Percentiles rank a stretch among this genome's conserved stretches.
phyloP scores from a whole-genome alignment of 1,140 invertebrate genomes.

The Saccostrea echinata region DNA sequence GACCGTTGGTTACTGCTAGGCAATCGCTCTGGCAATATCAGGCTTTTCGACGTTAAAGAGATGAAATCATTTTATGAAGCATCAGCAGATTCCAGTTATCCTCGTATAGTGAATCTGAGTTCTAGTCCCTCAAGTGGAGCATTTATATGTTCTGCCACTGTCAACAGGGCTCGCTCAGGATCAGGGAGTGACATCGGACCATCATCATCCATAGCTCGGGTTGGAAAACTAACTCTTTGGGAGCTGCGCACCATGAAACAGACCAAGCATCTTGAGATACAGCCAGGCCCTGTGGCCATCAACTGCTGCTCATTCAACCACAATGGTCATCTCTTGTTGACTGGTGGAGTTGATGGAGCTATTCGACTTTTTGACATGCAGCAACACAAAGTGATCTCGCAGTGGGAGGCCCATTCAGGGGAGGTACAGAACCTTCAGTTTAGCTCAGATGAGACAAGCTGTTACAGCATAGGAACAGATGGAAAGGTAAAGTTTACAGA shows the following conservation, averaged over 20 bases:
- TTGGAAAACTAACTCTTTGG: constrained; percentile 82
- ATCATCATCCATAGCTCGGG: constrained; percentile 62
- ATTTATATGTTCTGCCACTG: constrained; percentile 84
- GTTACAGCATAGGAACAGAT: constrained; percentile 83
- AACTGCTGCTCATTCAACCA: constrained; percentile 85
- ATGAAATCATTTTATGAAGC: constrained; percentile 85
- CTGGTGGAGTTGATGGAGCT: constrained; percentile 84
- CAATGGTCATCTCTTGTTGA: constrained; percentile 85
- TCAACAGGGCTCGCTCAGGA: constrained; percentile 57
- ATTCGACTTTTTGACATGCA: constrained; percentile 82
- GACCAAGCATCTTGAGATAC: constrained; percentile 76
- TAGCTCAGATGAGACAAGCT: constrained; percentile 83
- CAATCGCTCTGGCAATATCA: constrained; percentile 83
- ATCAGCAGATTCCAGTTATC: constrained; percentile 72
- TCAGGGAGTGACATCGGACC: constrained; percentile 46
- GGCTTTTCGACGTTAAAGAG: constrained; percentile 85
- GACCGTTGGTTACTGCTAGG: constrained; percentile 85
- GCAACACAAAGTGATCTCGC: constrained; percentile 84
- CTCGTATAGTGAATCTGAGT: constrained; percentile 82
- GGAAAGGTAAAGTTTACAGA: constrained; percentile 77
- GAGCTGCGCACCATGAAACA: constrained; percentile 85
- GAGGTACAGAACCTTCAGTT: constrained; percentile 83
- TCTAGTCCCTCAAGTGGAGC: constrained; percentile 83
- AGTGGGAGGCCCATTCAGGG: constrained; percentile 81
- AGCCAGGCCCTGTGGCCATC: constrained; percentile 76